A percentile compares a stretch with the other conserved stretches of the same genome.
phyloP scores from a whole-genome alignment of 2,113 vertebrate genomes.

The Nerophis ophidion region DNA sequence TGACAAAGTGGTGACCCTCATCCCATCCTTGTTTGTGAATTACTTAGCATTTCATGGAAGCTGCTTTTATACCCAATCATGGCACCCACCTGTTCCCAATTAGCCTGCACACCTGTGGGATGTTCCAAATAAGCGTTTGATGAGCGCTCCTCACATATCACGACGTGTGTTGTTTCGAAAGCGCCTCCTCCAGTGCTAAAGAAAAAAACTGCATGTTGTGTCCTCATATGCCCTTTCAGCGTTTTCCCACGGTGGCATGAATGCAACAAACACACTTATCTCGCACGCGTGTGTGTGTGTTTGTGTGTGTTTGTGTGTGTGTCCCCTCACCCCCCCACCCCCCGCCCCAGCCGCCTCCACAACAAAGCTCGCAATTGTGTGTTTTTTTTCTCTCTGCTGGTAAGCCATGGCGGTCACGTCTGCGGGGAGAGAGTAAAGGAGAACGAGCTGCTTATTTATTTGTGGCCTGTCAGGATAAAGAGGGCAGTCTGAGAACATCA shows the following conservation, averaged over 20 bases:
- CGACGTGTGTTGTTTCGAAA: neutral
- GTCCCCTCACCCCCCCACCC: no score
- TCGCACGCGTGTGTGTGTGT: conserved; percentile 7
- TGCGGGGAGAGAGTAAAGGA: conserved; percentile 33
- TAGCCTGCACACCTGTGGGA: no score
- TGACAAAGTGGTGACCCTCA: no score
- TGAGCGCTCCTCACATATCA: no score
- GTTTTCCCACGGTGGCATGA: conserved; percentile 57
- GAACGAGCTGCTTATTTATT: conserved; percentile 65
- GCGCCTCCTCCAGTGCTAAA: no score
- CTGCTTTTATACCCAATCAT: no score
- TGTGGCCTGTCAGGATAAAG: conserved; percentile 71
- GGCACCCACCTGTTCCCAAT: no score
- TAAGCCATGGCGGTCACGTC: conserved; percentile 65
- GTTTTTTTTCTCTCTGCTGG: conserved; percentile 42
- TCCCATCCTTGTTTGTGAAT: no score
- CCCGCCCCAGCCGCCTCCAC: conserved; percentile 42
- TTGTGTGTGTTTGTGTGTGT: no score
- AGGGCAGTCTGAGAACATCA: conserved; percentile 72
- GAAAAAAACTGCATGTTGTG: conserved; percentile 11
- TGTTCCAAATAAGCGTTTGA: no score
- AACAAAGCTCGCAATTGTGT: conserved; percentile 54
- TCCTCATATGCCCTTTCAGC: conserved; percentile 45
- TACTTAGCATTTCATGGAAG: no score
- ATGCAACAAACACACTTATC: conserved; percentile 67